Percentiles rank a stretch among this genome's conserved stretches.
These are phyloP conservation scores for Strigops habroptila DNA, from an alignment of 2,113 vertebrate genomes.

Conservation along the genomic window DNA sequence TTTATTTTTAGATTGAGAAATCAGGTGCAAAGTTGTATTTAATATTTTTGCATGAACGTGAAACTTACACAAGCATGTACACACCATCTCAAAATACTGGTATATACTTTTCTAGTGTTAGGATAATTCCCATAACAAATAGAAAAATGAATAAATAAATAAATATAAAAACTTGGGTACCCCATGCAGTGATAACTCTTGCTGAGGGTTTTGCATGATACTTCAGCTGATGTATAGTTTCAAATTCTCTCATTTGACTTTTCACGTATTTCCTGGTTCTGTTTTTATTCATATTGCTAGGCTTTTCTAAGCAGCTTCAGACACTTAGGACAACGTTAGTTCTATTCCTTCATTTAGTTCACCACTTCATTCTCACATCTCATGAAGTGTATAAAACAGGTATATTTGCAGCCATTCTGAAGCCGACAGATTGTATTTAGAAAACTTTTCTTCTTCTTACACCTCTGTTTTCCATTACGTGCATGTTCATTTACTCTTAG, in stretches of 20 bases:
- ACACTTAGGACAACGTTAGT: neutral
- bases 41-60: neutral
- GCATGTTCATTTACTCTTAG: neutral
- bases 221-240: neutral
- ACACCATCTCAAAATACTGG: neutral
- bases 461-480: neutral
- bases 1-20: neutral
- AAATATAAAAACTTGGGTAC: neutral
- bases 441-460: neutral
- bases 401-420: neutral
- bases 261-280: neutral
- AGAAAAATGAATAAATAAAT: neutral
- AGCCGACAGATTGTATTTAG: neutral
- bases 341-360: neutral
- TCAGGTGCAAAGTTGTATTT: neutral
- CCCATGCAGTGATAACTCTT: neutral
- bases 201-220: neutral
- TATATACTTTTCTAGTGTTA: neutral
- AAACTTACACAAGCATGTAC: neutral
- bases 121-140: neutral
- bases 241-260: neutral
- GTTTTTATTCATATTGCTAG: neutral
- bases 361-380: neutral
- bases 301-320: neutral
- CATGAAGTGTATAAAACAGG: neutral